These are phyloP conservation scores for Cataglyphis livida DNA, from an alignment of 2,888 invertebrate species.

Conservation along the genomic window DNA sequence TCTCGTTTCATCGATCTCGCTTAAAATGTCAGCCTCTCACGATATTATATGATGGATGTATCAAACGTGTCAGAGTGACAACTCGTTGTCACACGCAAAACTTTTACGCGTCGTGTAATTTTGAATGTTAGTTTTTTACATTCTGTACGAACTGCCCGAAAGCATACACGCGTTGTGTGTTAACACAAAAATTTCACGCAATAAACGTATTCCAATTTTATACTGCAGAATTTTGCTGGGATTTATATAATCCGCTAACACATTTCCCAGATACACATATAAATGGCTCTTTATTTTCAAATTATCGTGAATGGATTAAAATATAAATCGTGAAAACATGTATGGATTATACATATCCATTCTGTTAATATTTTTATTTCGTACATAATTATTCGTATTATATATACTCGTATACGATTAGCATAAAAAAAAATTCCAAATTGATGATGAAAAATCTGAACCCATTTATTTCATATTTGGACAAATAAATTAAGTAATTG, in stretches of 20 bases:
- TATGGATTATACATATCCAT: not conserved
- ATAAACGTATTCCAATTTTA: not conserved
- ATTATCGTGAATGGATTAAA: slow-evolving; percentile 29
- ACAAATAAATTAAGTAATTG: not conserved
- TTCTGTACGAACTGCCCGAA: not conserved
- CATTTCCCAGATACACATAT: not conserved
- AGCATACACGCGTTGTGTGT: not conserved
- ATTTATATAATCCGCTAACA: not conserved
- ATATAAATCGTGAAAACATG: slow-evolving; percentile 17
- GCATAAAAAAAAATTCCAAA: not conserved
- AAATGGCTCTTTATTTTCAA: slow-evolving; percentile 26
- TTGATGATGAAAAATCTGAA: not conserved
- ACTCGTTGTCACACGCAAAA: not conserved
- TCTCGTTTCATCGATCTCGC: slow-evolving; percentile 9
- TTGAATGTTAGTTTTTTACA: not conserved
- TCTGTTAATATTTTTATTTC: slow-evolving; percentile 1
- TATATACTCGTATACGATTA: not conserved
- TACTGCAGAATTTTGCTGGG: not conserved
- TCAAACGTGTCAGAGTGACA: not conserved
- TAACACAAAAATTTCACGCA: slow-evolving; percentile 16
- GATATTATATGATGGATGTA: not conserved
- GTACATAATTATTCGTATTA: not conserved
- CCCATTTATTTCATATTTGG: slow-evolving; percentile 37
- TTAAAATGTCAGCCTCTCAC: not conserved
- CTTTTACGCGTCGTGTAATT: slow-evolving; percentile 5